phyloP scores from a whole-genome alignment of 2,797 vertebrate genomes.

The Hippoglossus hippoglossus region DNA sequence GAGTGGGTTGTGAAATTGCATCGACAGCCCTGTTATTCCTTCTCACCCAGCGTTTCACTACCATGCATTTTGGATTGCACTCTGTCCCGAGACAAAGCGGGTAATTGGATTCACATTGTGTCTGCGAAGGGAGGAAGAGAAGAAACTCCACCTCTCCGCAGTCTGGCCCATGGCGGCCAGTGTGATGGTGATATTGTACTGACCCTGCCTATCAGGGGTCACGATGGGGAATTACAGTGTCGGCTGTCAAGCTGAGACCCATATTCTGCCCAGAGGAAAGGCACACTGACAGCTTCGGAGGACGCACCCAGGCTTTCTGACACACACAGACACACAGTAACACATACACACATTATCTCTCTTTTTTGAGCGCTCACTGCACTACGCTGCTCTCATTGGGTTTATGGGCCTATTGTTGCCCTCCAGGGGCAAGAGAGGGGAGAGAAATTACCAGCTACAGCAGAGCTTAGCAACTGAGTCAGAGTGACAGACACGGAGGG shows the following conservation, averaged over 20 bases:
- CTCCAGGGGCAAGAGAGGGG: slow-evolving; percentile 59
- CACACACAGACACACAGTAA: slow-evolving; percentile 2
- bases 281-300: slow-evolving; percentile 54
- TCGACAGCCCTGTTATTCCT: slow-evolving; percentile 49
- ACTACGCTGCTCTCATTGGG: slow-evolving; percentile 38
- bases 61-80: slow-evolving; percentile 55
- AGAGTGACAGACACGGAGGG: slow-evolving; percentile 63
- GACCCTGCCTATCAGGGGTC: slow-evolving; percentile 77
- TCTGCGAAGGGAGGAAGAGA: slow-evolving; percentile 42
- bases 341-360: slow-evolving; percentile 3
- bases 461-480: slow-evolving; percentile 61
- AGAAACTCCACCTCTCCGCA: slow-evolving; percentile 50
- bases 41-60: slow-evolving; percentile 40
- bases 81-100: slow-evolving; percentile 61
- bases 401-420: slow-evolving; percentile 62
- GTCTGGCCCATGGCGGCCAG: slow-evolving; percentile 64
- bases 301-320: slow-evolving; percentile 28
- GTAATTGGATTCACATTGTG: slow-evolving; percentile 76
- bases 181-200: slow-evolving; percentile 72
- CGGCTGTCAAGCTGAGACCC: slow-evolving; percentile 74
- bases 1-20: slow-evolving; percentile 40
- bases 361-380: slow-evolving; percentile 15
- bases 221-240: slow-evolving; percentile 72
- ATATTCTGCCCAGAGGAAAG: slow-evolving; percentile 70
- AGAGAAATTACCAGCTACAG: slow-evolving; percentile 56